phyloP scores from a whole-genome alignment of 2,888 invertebrate species.

The Catocala nupta region DNA sequence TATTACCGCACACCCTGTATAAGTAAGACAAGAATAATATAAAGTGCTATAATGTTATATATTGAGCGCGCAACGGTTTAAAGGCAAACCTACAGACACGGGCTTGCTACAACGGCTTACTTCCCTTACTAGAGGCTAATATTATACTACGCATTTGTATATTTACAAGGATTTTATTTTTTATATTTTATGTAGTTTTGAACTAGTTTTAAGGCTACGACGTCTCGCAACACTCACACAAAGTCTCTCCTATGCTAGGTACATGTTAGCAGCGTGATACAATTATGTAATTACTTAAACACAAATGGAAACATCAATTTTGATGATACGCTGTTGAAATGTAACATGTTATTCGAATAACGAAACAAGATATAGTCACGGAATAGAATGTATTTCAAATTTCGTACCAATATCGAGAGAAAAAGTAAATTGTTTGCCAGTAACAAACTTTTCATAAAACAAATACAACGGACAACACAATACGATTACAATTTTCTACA shows the following conservation, averaged over 20 bases:
- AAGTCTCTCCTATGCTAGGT: conserved; percentile 68
- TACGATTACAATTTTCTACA: no score
- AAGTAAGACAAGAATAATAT: no score
- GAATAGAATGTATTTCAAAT: no score
- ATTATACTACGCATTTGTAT: conserved; percentile 77
- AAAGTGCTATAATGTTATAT: neutral
- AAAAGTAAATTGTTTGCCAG: no score
- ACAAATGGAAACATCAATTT: conserved; percentile 67
- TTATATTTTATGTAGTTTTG: conserved; percentile 83
- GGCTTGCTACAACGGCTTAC: conserved; percentile 69
- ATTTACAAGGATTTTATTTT: conserved; percentile 74
- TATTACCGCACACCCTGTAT: no score
- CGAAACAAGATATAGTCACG: no score
- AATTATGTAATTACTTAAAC: conserved; percentile 48
- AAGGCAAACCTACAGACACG: conserved; percentile 64
- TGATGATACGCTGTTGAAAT: conserved; percentile 57
- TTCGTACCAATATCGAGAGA: no score
- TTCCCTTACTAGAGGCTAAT: conserved; percentile 75
- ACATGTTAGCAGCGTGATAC: conserved; percentile 73
- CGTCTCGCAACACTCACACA: conserved; percentile 80
- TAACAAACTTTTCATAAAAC: no score
- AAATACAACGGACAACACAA: no score
- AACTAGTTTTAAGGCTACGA: conserved; percentile 87
- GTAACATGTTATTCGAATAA: conserved; percentile 22
- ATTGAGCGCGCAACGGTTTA: conserved; percentile 53